Evolutionary conservation across 2,113 vertebrate species (phyloP), one percentile per base, ranked within the genome.

Genomic region (Ceyx margarethae): DNA sequence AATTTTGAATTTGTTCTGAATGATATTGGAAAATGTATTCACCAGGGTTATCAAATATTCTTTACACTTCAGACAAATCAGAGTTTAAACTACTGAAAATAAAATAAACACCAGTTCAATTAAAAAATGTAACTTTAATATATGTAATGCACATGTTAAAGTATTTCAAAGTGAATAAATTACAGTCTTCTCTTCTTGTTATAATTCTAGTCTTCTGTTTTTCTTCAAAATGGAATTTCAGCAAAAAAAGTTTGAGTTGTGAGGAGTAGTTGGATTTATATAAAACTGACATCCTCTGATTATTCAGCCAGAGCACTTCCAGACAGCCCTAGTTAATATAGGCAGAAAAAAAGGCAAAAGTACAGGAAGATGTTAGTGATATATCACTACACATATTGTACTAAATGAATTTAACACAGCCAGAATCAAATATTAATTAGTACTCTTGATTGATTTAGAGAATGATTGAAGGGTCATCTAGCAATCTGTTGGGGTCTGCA

Each of bases 321-420:
- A 89, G 35, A 9, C 43, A 80, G 8, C 12, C 23, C 26, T 51
- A n/a, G 22, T 48, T 87, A 77, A 71, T 80, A 68, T 67, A 84
- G 12, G 46, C 82, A 84, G 54, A 93, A 71, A 85, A n/a, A n/a
- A 6, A 95, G 65, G 16, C 84, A 95, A 57, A 11, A 35, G 66
- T 58, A 76, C 35, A 42, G 20, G 43, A 69, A 80, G 31, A 81
- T 10, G 7, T 8, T 56, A 64, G 45, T 56, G 45, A n/a, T 19
- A 94, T 94, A 76, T 66, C 31, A 77, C n/a, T 48, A 86, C n/a
- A 53, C 20, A 42, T 87, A 60, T 56, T 51, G 18, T 53, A 64
- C 51, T 45, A 62, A 90, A 87, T 71, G 53, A n/a, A 25, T 87
- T 93, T 87, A 89, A 82, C 33, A 69, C 13, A 79, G 93, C 56